Conservation (phyloP, 2,797 vertebrate species). For the Pipistrellus nathusii region DNA sequence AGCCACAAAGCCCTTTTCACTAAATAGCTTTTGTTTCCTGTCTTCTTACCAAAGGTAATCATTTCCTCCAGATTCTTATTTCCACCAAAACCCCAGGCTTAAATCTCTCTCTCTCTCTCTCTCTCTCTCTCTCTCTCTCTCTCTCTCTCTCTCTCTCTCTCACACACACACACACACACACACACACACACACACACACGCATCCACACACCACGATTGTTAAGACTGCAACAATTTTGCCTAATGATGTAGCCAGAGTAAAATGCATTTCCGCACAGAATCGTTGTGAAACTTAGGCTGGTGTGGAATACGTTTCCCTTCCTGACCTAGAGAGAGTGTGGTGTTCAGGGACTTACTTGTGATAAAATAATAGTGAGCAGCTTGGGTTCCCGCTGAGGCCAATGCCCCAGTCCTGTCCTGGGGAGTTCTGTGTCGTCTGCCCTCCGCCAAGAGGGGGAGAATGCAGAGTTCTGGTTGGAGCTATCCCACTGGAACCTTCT, state of each 20-base stretch:
- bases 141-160: too few relatives aligned
- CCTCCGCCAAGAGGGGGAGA: not conserved
- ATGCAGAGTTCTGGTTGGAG: not conserved
- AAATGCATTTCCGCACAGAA: not conserved
- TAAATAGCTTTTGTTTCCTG: not conserved
- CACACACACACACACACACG: not conserved
- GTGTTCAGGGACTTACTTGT: not conserved
- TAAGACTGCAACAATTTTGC: not conserved
- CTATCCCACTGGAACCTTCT: not conserved
- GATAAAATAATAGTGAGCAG: not conserved
- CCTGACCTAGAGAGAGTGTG: not conserved
- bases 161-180: not conserved
- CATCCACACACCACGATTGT: not conserved
- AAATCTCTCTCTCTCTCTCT: not conserved
- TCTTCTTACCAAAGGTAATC: not conserved
- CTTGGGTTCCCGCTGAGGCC: not conserved
- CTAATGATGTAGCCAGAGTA: not conserved
- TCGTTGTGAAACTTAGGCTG: not conserved
- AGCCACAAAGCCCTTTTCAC: not conserved
- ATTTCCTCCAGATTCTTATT: not conserved
- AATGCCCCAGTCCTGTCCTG: not conserved
- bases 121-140: too few relatives aligned
- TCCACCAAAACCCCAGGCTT: not conserved
- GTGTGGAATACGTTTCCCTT: not conserved
- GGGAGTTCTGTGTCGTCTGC: not conserved